phyloP scores from a whole-genome alignment of 2,797 vertebrate genomes.

The Acropternis orthonyx region DNA sequence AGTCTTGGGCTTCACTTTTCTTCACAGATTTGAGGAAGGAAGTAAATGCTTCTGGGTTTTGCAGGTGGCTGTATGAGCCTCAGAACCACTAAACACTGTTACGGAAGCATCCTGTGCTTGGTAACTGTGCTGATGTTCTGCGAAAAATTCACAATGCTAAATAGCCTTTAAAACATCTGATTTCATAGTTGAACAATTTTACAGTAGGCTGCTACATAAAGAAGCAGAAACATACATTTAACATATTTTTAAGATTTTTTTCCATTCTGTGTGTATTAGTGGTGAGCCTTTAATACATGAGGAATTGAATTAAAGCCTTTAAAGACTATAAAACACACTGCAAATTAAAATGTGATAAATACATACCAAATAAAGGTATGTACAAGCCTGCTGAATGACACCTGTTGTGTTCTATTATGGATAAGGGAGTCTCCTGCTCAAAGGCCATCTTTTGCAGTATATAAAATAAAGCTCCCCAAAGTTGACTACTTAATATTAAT shows the following conservation, averaged over 20 bases:
- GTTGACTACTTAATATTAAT: not conserved
- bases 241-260: not conserved
- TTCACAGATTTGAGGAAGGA: not conserved
- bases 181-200: constrained; percentile 21
- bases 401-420: not conserved
- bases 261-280: not conserved
- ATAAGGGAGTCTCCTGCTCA: not conserved
- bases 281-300: not conserved
- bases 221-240: constrained; percentile 6
- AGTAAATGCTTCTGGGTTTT: not conserved
- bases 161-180: constrained; percentile 39
- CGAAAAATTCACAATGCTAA: constrained; percentile 8
- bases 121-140: not conserved
- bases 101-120: not conserved
- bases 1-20: not conserved
- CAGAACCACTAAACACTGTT: not conserved
- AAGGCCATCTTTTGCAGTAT: not conserved
- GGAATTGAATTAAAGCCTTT: constrained; percentile 18
- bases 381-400: not conserved
- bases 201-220: not conserved
- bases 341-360: not conserved
- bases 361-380: not conserved
- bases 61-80: not conserved
- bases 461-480: not conserved
- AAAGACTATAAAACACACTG: not conserved